Percentiles rank a stretch among this genome's conserved stretches.
These are phyloP conservation scores for Andricus curvator DNA, from an alignment of 2,888 invertebrate species.

Conservation along the genomic window DNA sequence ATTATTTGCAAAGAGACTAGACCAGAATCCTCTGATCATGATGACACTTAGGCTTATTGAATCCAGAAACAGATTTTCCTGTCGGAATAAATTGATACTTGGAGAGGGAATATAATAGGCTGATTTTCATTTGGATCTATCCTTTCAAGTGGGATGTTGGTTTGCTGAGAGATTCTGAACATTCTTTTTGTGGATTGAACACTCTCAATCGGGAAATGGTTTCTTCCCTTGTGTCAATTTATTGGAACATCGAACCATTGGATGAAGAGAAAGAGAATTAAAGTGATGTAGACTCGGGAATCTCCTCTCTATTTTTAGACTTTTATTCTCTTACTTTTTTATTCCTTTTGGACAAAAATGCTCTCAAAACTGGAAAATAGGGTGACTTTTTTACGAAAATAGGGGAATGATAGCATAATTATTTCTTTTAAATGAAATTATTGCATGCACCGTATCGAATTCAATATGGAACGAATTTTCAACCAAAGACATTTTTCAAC, in stretches of 20 bases:
- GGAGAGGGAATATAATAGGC: not conserved
- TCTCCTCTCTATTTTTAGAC: not conserved
- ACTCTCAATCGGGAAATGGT: not conserved
- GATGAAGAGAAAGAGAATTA: not conserved
- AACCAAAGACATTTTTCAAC: too few relatives aligned
- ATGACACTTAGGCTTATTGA: not conserved
- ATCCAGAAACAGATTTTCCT: constrained; percentile 9
- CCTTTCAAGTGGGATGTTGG: not conserved
- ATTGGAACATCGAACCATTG: not conserved
- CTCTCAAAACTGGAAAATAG: accelerated
- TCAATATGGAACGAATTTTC: too few relatives aligned
- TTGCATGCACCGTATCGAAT: too few relatives aligned
- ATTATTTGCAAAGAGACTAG: not conserved
- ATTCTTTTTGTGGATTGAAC: not conserved
- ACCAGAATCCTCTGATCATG: not conserved
- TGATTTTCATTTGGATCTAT: not conserved
- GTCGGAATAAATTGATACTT: not conserved
- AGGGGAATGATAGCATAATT: too few relatives aligned
- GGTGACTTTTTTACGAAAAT: too few relatives aligned
- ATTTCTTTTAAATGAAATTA: too few relatives aligned
- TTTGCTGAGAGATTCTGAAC: constrained; percentile 1
- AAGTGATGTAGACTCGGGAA: not conserved
- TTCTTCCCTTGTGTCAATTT: not conserved
- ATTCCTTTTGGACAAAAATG: too few relatives aligned
- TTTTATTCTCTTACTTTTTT: not conserved